Percentiles rank a stretch among this genome's conserved stretches.
Conservation (phyloP, 2,888 invertebrate genomes). For the Camptogramma bilineatum region DNA sequence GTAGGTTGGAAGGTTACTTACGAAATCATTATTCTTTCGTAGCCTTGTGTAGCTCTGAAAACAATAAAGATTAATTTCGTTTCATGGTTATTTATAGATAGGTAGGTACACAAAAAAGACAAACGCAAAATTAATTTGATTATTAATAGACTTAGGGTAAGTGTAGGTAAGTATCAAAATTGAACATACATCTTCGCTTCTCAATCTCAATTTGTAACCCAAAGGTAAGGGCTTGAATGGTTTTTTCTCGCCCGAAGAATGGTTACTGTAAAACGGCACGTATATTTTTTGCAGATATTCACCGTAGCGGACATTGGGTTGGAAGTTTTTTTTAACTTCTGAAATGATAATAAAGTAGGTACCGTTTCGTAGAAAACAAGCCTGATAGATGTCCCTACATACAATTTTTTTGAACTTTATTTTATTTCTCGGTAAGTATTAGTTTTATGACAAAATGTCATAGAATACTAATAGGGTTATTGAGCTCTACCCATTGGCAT, state of each 20-base stretch:
- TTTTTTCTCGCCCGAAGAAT: conserved; percentile 46
- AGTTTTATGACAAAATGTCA: no score
- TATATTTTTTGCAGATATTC: conserved; percentile 65
- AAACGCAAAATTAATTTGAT: no score
- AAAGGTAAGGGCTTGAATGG: conserved; percentile 54
- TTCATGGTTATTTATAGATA: not conserved
- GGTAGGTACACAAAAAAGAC: not conserved
- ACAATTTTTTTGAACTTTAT: no score
- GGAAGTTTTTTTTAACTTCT: conserved; percentile 57
- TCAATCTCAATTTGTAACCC: conserved; percentile 65
- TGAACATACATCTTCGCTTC: conserved; percentile 59
- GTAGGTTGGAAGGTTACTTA: conserved; percentile 55
- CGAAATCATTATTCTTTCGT: conserved; percentile 46
- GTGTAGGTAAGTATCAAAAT: not conserved
- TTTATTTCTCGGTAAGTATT: no score
- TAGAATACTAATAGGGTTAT: no score
- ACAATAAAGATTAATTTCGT: not conserved
- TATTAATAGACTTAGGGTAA: no score
- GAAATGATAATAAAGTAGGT: conserved; percentile 27
- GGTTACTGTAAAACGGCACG: conserved; percentile 55
- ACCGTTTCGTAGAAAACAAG: no score
- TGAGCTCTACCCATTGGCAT: no score
- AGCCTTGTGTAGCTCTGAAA: conserved; percentile 72
- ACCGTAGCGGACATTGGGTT: conserved; percentile 65
- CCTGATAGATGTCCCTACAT: no score